phyloP scores from a whole-genome alignment of 2,113 vertebrate species.

The Labeo rohita region DNA sequence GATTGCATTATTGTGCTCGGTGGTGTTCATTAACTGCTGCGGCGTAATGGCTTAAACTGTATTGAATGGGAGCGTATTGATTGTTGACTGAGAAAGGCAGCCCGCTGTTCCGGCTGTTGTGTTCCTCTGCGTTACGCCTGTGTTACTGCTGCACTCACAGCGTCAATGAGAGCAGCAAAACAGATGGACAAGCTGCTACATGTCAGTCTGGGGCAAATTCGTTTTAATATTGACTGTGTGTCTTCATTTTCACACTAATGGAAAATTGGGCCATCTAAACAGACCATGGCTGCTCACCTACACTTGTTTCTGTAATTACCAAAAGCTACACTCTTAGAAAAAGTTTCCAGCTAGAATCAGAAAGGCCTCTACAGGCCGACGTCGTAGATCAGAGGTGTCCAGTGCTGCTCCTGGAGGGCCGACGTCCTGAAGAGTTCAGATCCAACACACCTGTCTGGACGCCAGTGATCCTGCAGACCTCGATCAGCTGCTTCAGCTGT shows the following conservation, averaged over 20 bases:
- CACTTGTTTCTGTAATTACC: not conserved
- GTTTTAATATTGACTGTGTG: not conserved
- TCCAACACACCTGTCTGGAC: not conserved
- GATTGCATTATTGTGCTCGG: not conserved
- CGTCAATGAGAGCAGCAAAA: not conserved
- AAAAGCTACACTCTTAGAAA: not conserved
- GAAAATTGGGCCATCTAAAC: not conserved
- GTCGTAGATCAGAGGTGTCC: not conserved
- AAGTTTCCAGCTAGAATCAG: not conserved
- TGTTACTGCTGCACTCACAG: not conserved
- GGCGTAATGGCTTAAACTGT: constrained; percentile 4
- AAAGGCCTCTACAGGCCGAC: not conserved
- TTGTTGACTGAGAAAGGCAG: not conserved
- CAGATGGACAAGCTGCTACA: not conserved
- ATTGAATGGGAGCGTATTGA: not conserved
- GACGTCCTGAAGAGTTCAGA: not conserved
- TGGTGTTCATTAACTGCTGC: not conserved
- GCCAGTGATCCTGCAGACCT: not conserved
- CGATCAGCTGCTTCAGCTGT: no score
- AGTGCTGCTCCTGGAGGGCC: no score
- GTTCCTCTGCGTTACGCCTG: not conserved
- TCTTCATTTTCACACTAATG: not conserved
- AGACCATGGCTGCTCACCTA: not conserved
- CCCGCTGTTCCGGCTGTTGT: not conserved
- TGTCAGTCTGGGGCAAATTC: not conserved